These are phyloP conservation scores for Thera britannica DNA, from an alignment of 2,888 invertebrate genomes.

Conservation along the genomic window DNA sequence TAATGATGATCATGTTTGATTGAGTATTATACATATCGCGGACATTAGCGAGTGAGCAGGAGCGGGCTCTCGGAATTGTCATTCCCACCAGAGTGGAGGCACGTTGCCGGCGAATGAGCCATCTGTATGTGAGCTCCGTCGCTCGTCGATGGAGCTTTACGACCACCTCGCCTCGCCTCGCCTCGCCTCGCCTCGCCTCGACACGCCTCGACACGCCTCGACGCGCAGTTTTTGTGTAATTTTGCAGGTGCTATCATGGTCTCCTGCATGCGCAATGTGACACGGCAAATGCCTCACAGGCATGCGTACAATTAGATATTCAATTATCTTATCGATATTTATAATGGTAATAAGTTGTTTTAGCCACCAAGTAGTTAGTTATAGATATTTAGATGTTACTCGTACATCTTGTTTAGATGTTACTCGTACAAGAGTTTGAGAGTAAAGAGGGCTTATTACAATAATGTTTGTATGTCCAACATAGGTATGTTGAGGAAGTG, in stretches of 20 bases:
- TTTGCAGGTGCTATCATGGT: constrained; percentile 50
- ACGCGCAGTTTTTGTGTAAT: constrained; percentile 53
- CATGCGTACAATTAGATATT: constrained; percentile 29
- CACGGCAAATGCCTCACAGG: constrained; percentile 16
- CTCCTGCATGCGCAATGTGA: constrained; percentile 25
- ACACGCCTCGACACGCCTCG: too few species aligned
- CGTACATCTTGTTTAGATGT: too few species aligned
- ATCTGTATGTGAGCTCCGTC: constrained; percentile 50
- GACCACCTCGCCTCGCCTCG: constrained; percentile 47
- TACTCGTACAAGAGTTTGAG: not conserved
- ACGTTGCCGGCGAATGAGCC: constrained; percentile 40
- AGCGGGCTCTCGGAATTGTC: not conserved
- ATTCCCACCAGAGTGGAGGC: constrained; percentile 12
- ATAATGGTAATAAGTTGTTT: not conserved
- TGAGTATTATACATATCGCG: not conserved
- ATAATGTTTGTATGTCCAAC: too few species aligned
- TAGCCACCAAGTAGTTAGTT: not conserved
- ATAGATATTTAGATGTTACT: not conserved
- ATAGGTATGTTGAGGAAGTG: too few species aligned
- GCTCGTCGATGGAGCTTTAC: constrained; percentile 48
- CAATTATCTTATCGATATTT: constrained; percentile 24
- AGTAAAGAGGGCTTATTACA: not conserved
- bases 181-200: too few species aligned
- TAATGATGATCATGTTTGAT: not conserved
- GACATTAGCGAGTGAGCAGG: not conserved